Evolutionary conservation across 2,797 vertebrate genomes (phyloP), one percentile per base, ranked within the genome.

Genomic region (Pristis pectinata): DNA sequence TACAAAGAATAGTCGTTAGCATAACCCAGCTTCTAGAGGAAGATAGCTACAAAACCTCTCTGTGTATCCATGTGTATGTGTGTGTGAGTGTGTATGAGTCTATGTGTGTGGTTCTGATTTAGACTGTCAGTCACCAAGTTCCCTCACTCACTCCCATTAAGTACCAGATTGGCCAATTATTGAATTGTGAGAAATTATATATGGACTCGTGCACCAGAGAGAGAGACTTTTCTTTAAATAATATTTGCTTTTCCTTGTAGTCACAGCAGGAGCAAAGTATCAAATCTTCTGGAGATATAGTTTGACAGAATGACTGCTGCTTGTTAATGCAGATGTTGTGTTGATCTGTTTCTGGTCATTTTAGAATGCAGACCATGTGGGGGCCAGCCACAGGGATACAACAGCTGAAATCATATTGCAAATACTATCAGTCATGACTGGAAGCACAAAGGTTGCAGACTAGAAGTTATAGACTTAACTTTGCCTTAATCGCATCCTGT

Each of bases 401-500:
- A 94, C 92, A 94, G 92, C 92, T 94, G 92, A 94, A 74, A 94
- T 94, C 92, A 94, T 70, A 94, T 67, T 37, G 95, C 95, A 96
- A 95, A 96, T 95, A 95, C 97, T 97, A 95, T 97, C 97, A 96
- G 96, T 97, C 97, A 97, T 97, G 96, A 95, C 95, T 95, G 95
- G 97, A 96, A 96, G 96, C 95, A 94, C 0, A 4, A 95, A 96
- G 96, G 96, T 97, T 97, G 97, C 97, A 96, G 96, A 96, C 96
- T 0, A 72, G 95, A 97, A 97, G 96, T 96, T 96, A 92, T 0
- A 95, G 97, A 96, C 96, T 85, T 95, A 97, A 97, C 96, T 97
- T 97, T 97, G 97, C 97, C 97, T 97, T 97, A 97, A 97, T 97
- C 97, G 97, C 96, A 95, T 72, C 37, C 74, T 79, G 96, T 96